phyloP scores from a whole-genome alignment of 2,888 invertebrate species.

The Dryococelus australis region DNA sequence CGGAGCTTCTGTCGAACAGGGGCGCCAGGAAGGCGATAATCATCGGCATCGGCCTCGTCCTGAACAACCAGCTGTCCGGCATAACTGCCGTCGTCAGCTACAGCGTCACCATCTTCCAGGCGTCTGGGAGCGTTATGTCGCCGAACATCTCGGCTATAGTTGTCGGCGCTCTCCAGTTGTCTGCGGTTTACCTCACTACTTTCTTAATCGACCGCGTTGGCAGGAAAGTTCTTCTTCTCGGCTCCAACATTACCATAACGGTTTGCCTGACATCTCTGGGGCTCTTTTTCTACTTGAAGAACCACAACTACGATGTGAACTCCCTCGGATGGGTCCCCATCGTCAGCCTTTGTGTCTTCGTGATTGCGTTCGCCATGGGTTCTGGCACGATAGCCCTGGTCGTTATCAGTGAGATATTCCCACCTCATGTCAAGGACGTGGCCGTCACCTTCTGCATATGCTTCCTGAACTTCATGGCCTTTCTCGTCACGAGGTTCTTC shows the following conservation, averaged over 20 bases:
- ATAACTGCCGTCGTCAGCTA: conserved; percentile 59
- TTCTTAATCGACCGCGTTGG: conserved; percentile 58
- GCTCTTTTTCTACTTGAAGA: conserved; percentile 52
- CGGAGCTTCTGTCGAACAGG: conserved; percentile 56
- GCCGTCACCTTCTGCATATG: conserved; percentile 36
- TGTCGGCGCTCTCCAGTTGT: conserved; percentile 58
- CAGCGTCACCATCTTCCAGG: conserved; percentile 54
- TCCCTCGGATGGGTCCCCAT: conserved; percentile 39
- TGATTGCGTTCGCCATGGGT: conserved; percentile 39
- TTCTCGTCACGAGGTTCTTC: conserved; percentile 59
- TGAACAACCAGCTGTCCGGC: conserved; percentile 60
- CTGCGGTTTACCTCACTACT: conserved; percentile 51
- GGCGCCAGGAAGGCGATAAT: conserved; percentile 56
- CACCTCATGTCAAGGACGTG: conserved; percentile 36
- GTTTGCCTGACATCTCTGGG: conserved; percentile 53
- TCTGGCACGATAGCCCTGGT: conserved; percentile 38
- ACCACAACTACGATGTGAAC: conserved; percentile 40
- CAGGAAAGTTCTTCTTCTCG: conserved; percentile 58
- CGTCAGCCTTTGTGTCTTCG: conserved; percentile 32
- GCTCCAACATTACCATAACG: conserved; percentile 56
- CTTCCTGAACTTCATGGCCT: conserved; percentile 55
- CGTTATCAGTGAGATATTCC: conserved; percentile 40
- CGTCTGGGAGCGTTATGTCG: conserved; percentile 51
- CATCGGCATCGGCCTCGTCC: conserved; percentile 56
- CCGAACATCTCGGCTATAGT: conserved; percentile 57